Conservation (phyloP, 2,797 vertebrate species). For the Clarias laeviceps region DNA sequence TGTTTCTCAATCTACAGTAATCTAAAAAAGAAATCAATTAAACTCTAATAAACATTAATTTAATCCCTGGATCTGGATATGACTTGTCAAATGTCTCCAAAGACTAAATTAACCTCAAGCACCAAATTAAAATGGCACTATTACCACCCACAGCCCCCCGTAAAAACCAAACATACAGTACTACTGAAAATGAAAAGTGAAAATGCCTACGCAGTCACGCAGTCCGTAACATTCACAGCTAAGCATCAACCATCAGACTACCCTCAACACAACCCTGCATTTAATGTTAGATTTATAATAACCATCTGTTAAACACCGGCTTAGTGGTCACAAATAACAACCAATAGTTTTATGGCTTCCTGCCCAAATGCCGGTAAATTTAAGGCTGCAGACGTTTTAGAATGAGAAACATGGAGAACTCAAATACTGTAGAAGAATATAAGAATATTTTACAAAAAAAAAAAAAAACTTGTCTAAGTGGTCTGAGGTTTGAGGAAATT, state of each 20-base stretch:
- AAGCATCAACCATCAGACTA: background rate
- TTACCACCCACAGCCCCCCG: background rate
- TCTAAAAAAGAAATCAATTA: conserved; percentile 17
- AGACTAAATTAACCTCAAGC: background rate
- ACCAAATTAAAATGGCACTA: conserved; percentile 23
- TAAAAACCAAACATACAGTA: conserved; percentile 6
- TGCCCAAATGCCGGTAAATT: background rate
- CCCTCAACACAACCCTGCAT: conserved; percentile 2
- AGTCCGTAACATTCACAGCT: conserved; percentile 17
- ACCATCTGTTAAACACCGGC: background rate
- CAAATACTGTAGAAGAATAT: conserved; percentile 1
- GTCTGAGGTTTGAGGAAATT: conserved; percentile 15
- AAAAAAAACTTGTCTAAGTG: conserved; percentile 1
- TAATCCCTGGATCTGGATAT: conserved; percentile 17
- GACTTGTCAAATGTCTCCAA: conserved; percentile 22
- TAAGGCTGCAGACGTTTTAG: conserved; percentile 14
- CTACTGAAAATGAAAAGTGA: background rate
- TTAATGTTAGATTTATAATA: conserved; percentile 30
- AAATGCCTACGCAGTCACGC: background rate
- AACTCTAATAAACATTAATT: conserved; percentile 37
- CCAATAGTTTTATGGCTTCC: conserved; percentile 32
- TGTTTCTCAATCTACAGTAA: conserved; percentile 3
- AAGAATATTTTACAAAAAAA: conserved; percentile 1
- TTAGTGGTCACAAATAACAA: conserved; percentile 14
- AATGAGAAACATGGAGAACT: conserved; percentile 16